Evolutionary conservation across 2,113 vertebrate genomes (phyloP).

Genomic region (Eptatretus burgeri): DNA sequence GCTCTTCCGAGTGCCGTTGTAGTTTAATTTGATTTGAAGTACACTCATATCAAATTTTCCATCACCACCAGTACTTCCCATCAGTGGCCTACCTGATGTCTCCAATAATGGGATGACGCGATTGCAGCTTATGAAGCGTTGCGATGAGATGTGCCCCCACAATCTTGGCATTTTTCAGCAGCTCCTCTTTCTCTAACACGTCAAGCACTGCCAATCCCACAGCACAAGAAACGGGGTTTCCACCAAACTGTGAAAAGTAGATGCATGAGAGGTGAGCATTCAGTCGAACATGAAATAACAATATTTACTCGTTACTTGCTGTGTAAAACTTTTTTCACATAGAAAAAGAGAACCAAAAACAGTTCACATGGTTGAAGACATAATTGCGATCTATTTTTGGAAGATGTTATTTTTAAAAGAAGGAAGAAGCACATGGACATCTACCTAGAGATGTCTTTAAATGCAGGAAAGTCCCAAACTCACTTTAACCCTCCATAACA

Average conservation of each 20-base stretch:
- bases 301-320: background rate
- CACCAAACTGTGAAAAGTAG: slow-evolving; percentile 38
- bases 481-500: too few species aligned
- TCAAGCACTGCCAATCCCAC: slow-evolving; percentile 59
- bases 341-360: background rate
- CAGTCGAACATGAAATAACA: background rate
- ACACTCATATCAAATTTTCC: background rate
- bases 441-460: too few species aligned
- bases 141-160: slow-evolving; percentile 37
- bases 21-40: background rate
- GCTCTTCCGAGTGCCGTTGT: too few species aligned
- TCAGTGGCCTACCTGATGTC: slow-evolving; percentile 35
- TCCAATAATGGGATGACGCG: slow-evolving; percentile 49
- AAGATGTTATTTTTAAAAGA: too few species aligned
- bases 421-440: too few species aligned
- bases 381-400: too few species aligned
- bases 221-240: slow-evolving; percentile 80
- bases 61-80: background rate
- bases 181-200: slow-evolving; percentile 52
- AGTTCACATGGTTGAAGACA: background rate
- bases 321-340: background rate
- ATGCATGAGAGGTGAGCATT: slow-evolving; percentile 7
- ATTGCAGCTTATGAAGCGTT: slow-evolving; percentile 32
- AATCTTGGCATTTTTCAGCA: slow-evolving; percentile 36
- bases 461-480: too few species aligned